A percentile compares a stretch with the other conserved stretches of the same genome.
Conservation (phyloP, 2,888 invertebrate species). For the Pachymerium ferrugineum region DNA sequence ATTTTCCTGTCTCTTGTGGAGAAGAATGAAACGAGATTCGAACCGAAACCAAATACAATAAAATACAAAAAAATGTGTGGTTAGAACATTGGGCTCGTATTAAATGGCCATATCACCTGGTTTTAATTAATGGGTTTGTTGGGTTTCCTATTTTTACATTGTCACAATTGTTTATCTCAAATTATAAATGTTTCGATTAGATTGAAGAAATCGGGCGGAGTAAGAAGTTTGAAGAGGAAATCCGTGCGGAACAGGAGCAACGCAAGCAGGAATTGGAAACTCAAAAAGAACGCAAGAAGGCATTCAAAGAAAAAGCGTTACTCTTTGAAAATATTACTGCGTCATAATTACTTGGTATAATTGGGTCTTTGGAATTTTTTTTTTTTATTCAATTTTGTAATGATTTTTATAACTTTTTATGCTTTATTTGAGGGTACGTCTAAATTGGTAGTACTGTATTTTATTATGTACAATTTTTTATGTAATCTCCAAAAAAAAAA, state of each 20-base stretch:
- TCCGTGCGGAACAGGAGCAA: constrained; percentile 85
- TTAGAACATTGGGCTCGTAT: too few species aligned
- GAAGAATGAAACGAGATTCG: not conserved
- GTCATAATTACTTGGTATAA: not conserved
- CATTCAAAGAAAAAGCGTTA: constrained; percentile 83
- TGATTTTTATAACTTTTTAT: not conserved
- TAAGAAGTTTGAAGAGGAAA: constrained; percentile 88
- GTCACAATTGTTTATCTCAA: not conserved
- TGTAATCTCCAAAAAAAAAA: not conserved
- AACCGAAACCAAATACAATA: not conserved
- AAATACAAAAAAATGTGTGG: not conserved
- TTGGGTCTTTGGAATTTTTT: not conserved
- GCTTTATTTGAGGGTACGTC: not conserved
- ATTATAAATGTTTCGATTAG: constrained; percentile 47
- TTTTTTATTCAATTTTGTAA: not conserved
- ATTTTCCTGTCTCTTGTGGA: not conserved
- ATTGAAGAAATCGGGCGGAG: constrained; percentile 76
- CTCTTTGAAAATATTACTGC: constrained; percentile 58
- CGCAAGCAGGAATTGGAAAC: constrained; percentile 77
- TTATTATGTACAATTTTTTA: not conserved
- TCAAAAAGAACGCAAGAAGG: constrained; percentile 68
- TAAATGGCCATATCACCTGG: too few species aligned
- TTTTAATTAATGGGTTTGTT: too few species aligned
- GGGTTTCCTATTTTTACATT: not conserved
- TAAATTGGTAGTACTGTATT: not conserved